Base-by-base conservation (phyloP, 2,797 vertebrate genomes). In the Parotocinclus haroldoi region DNA sequence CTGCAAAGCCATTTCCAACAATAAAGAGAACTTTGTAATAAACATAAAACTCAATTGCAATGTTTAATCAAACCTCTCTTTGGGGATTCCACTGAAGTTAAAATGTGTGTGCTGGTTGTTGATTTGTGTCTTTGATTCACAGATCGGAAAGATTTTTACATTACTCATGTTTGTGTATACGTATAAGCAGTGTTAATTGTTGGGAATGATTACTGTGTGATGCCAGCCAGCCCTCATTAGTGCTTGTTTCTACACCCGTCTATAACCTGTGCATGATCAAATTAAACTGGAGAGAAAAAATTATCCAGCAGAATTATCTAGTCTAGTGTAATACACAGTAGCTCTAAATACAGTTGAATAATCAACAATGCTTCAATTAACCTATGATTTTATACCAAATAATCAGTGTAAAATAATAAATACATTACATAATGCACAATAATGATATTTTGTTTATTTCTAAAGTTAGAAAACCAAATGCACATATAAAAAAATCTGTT, bases 151-250 rank as follows among this genome's bases (percentile, higher is more conserved):
- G 4, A n/a, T n/a, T n/a, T n/a, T n/a, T n/a, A n/a, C n/a, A n/a
- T n/a, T n/a, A n/a, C n/a, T n/a, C 38, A 42, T 51, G 38, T 64
- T 17, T 51, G 54, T 45, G 38, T 17, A 18, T 10, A n/a, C 45
- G 38, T 27, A 39, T 62, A 39, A 45, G 50, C 38, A 85, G 77
- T 78, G 80, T 86, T 89, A 85, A 85, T 81, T 72, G 79, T 69
- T 74, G 79, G 78, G 76, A 85, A 87, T 58, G 50, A 71, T 75
- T 56, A 51, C 56, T 83, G 78, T 79, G 80, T 67, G 73, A 75
- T 79, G 71, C 79, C 89, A 89, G 86, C 87, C 90, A 88, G 50
- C 74, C 74, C 75, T 84, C 80, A 88, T 89, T 88, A 86, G 69
- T 76, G 60, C 73, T 58, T 73, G 63, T 75, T 67, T 54, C 53